Base-by-base conservation (phyloP, 2,888 invertebrate genomes). In the Oxytorus armatus region DNA sequence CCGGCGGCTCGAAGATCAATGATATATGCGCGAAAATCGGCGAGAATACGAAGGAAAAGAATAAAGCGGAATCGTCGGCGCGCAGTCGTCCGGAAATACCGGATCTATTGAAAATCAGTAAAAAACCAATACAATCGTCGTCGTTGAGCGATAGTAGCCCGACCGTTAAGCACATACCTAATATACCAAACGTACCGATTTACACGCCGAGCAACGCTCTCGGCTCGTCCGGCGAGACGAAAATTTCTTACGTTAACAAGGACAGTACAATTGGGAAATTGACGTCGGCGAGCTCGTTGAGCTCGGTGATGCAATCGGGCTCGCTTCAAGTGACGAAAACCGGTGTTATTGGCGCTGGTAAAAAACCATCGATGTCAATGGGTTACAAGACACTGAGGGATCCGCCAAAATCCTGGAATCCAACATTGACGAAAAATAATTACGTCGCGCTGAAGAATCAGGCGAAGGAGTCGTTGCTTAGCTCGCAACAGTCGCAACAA, bases 321-420 rank as follows among this genome's bases (percentile, higher is more conserved):
- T 39, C 74, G 39, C 65, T 69, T 10, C 88, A 87, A 23, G 88
- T 88, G 11, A 79, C 84, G 3, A 79, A 78, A 36, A 69, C 57
- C 33, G 7, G 49, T n/a, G 63, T 59, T 1, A 51, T 53, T 25
- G 68, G 68, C 2, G 51, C 72, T 23, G 70, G 11, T 73, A 79
- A 81, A 18, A 84, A 82, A 29, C 79, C 79, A 11, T 81, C 81
- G 25, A 89, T 90, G 23, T 85, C 86, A 0, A 90, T 92, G 5
- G 93, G 93, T 0, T 94, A 94, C 85, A 95, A 94, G 85, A 94
- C 94, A 0, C 88, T 94, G 8, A 92, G 94, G 18, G 93, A 93
- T 84, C 94, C 94, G 0, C 94, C 94, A 0, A 94, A 94, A 86
- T 93, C 93, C 14, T 94, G 94, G 94, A 94, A 94, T 88, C 94